phyloP scores from a whole-genome alignment of 23 tunicate species.

The Botrylloides violaceus region DNA sequence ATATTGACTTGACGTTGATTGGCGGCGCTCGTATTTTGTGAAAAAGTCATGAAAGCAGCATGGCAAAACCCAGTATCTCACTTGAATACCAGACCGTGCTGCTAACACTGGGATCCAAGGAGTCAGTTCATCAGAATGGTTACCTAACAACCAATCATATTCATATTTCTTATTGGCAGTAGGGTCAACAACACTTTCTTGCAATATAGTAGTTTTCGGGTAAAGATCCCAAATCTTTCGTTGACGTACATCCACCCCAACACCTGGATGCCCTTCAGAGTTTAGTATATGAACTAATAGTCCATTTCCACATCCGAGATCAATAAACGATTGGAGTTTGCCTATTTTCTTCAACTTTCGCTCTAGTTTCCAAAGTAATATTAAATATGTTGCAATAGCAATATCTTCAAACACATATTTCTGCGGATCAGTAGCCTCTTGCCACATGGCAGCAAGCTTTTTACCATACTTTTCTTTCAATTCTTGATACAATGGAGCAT shows the following conservation, averaged over 20 bases:
- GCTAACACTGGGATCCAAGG: conserved; percentile 99
- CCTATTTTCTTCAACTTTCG: not conserved
- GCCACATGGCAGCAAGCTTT: conserved; percentile 49
- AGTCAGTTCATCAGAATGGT: conserved; percentile 96
- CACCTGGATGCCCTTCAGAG: conserved; percentile 90
- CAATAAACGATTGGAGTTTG: conserved; percentile 57
- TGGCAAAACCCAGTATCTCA: conserved; percentile 85
- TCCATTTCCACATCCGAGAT: conserved; percentile 98
- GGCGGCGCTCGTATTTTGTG: conserved; percentile 59
- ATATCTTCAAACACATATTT: conserved; percentile 94
- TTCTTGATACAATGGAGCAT: conserved; percentile 40
- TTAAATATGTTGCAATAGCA: conserved; percentile 92
- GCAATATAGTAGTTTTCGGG: conserved; percentile 21
- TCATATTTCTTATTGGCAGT: conserved; percentile 22
- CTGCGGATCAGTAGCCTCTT: conserved; percentile 98
- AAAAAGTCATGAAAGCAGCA: conserved; percentile 86
- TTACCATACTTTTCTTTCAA: conserved; percentile 68
- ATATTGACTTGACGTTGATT: conserved; percentile 61
- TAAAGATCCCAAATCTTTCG: conserved; percentile 70
- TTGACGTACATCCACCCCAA: conserved; percentile 60
- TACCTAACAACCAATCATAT: conserved; percentile 91
- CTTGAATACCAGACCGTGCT: conserved; percentile 38
- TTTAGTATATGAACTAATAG: conserved; percentile 68
- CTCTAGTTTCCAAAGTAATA: conserved; percentile 68
- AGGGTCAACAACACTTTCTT: conserved; percentile 64